A percentile compares a stretch with the other conserved stretches of the same genome.
These are phyloP conservation scores for Parazoanthus atlanticus DNA, from an alignment of 92 coral and sea anemone genomes.

Conservation along the genomic window DNA sequence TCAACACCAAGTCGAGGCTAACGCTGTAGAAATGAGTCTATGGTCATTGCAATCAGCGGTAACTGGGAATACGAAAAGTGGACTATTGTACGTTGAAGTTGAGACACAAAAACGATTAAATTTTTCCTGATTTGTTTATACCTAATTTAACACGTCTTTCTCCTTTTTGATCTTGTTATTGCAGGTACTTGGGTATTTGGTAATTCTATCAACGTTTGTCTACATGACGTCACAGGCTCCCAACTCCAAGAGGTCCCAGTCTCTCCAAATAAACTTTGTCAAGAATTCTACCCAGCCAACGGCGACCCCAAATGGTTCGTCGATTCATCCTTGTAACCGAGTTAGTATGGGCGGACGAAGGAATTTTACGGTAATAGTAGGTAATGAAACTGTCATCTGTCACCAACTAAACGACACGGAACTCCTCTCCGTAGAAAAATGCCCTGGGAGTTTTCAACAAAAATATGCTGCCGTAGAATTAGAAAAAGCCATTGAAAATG, in stretches of 20 bases:
- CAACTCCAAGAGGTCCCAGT: background rate
- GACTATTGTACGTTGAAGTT: no score
- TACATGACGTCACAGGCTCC: conserved; percentile 37
- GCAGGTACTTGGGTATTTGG: background rate
- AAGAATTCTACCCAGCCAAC: background rate
- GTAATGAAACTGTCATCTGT: background rate
- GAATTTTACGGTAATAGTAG: background rate
- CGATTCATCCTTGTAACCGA: conserved; percentile 15
- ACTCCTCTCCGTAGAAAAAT: conserved; percentile 15
- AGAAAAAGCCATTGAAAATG: conserved; percentile 37
- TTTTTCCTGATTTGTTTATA: no score
- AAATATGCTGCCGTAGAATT: conserved; percentile 9
- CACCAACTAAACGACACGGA: conserved; percentile 28
- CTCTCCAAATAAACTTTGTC: background rate
- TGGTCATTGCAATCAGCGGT: no score
- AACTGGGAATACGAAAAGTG: no score
- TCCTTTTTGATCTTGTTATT: background rate
- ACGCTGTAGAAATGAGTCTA: no score
- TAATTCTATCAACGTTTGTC: background rate
- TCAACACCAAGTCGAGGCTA: no score
- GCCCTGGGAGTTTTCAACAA: background rate
- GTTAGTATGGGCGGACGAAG: background rate
- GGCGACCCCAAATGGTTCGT: background rate
- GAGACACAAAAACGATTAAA: no score
- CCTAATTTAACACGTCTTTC: no score